phyloP scores from a whole-genome alignment of 2,888 invertebrate species.

The Drosophila mulleri region DNA sequence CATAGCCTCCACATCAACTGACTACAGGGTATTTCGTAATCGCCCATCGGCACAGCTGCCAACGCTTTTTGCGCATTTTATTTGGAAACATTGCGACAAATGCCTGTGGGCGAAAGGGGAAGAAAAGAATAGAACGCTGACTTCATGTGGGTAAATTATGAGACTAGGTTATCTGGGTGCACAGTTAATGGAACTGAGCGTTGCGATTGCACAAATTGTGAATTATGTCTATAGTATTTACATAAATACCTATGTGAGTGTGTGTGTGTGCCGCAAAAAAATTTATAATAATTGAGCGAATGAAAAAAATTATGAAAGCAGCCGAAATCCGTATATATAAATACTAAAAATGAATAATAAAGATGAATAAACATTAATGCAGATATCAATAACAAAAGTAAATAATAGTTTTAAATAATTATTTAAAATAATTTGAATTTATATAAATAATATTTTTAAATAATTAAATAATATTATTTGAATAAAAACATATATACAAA shows the following conservation, averaged over 20 bases:
- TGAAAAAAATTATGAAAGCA: conserved; percentile 4
- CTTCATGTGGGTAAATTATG: conserved; percentile 47
- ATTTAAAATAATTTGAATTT: neutral
- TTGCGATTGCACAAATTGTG: conserved; percentile 11
- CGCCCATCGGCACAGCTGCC: neutral
- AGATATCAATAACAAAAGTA: no score
- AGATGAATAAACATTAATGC: no score
- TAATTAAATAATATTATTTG: neutral
- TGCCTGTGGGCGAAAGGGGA: conserved; percentile 5
- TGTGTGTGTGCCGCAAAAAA: neutral
- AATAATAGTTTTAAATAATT: no score
- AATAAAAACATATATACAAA: no score
- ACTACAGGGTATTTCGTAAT: neutral
- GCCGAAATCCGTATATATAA: neutral
- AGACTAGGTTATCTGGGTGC: conserved; percentile 20
- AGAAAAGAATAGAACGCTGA: conserved; percentile 5
- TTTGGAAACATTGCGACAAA: conserved; percentile 33
- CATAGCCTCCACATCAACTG: neutral
- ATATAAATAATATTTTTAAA: no score
- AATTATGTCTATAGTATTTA: conserved; percentile 8
- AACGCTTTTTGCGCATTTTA: conserved; percentile 54
- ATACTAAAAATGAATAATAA: no score
- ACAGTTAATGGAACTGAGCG: conserved; percentile 1
- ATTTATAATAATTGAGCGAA: neutral
- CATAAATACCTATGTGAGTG: neutral